Evolutionary conservation across 2,888 invertebrate genomes (phyloP).

Genomic region (Scelioninae gen. 2): DNA sequence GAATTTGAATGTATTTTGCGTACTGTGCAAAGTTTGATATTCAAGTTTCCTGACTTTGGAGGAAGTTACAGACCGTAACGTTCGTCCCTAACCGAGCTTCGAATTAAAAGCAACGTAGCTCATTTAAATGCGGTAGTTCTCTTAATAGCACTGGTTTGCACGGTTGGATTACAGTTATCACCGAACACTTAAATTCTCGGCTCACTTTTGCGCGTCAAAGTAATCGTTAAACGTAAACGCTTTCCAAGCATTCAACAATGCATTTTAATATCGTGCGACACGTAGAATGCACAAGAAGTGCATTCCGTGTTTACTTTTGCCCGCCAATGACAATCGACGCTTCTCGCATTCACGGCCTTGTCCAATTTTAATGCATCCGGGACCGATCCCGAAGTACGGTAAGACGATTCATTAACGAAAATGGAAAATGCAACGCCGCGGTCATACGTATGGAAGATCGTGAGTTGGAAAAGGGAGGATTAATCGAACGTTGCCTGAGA

Average conservation of each 20-base stretch:
- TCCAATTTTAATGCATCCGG: too few species aligned
- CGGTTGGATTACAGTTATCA: conserved; percentile 48
- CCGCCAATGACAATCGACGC: too few species aligned
- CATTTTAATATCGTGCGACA: conserved; percentile 12
- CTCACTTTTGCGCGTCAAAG: conserved; percentile 35
- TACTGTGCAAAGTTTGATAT: conserved; percentile 17
- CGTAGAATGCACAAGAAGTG: neutral
- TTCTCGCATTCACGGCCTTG: too few species aligned
- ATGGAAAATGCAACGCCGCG: neutral
- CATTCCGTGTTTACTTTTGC: neutral
- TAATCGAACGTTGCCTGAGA: conserved; percentile 24
- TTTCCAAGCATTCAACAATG: conserved; percentile 8
- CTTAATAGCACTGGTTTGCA: conserved; percentile 47
- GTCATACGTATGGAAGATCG: neutral
- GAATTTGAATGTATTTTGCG: conserved; percentile 18
- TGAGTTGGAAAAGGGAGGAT: neutral
- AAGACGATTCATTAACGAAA: neutral
- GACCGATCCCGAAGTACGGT: too few species aligned
- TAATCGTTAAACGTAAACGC: conserved; percentile 30
- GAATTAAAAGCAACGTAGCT: conserved; percentile 47
- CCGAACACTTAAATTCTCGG: conserved; percentile 36
- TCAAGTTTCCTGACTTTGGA: conserved; percentile 17
- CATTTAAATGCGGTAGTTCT: conserved; percentile 41
- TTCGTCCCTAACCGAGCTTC: conserved; percentile 18
- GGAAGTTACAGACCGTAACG: conserved; percentile 23